Evolutionary conservation across 2,797 vertebrate genomes (phyloP).

Genomic region (Aphelocoma californica): DNA sequence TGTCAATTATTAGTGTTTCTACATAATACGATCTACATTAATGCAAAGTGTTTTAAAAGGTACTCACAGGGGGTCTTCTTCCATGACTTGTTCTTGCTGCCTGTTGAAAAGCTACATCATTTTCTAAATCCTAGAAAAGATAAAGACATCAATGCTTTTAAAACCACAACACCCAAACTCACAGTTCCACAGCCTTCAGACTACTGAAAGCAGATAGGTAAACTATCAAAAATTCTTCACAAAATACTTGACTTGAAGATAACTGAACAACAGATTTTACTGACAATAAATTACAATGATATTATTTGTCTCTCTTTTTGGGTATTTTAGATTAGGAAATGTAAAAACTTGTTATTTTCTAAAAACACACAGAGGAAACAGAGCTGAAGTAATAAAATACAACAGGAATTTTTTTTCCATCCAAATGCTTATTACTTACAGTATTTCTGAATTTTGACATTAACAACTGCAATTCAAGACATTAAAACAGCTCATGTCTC

Average conservation of each 20-base stretch:
- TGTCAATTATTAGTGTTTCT: not conserved
- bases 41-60: not conserved
- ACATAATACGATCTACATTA: not conserved
- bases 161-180: not conserved
- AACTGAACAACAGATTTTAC: not conserved
- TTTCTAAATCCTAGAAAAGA: slow-evolving; percentile 88
- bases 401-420: not conserved
- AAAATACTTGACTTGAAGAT: not conserved
- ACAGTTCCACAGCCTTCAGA: not conserved
- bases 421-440: not conserved
- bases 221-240: not conserved
- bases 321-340: not conserved
- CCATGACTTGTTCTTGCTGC: slow-evolving; percentile 93
- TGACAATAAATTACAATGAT: not conserved
- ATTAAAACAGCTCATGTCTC: not conserved
- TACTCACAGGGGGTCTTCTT: slow-evolving; percentile 89
- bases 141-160: not conserved
- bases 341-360: not conserved
- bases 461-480: not conserved
- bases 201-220: not conserved
- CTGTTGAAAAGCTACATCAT: slow-evolving; percentile 91
- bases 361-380: not conserved
- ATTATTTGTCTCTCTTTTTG: not conserved
- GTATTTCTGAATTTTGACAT: not conserved
- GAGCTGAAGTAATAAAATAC: not conserved